Percentiles rank a stretch among this genome's conserved stretches.
Evolutionary conservation across 2,888 invertebrate species (phyloP).

Genomic region (Oscheius sp.): DNA sequence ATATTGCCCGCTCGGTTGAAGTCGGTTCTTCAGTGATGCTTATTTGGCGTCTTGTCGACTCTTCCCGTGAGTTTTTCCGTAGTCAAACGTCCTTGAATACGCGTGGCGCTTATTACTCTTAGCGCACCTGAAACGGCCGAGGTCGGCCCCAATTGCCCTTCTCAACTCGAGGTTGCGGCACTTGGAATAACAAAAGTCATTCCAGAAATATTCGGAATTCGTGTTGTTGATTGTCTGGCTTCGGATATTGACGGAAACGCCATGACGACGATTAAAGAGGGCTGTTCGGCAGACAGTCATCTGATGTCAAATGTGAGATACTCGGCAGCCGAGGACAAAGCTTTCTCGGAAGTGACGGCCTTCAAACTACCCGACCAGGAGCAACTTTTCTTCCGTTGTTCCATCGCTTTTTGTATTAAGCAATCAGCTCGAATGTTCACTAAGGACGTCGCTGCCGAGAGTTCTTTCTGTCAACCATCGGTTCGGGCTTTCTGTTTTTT

Average conservation of each 20-base stretch:
- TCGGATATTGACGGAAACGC: slow-evolving; percentile 12
- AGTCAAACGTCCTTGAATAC: neutral
- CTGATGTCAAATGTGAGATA: slow-evolving; percentile 31
- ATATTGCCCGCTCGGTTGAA: neutral
- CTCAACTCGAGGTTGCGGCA: neutral
- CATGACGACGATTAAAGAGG: slow-evolving; percentile 8
- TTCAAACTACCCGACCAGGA: slow-evolving; percentile 33
- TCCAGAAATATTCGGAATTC: slow-evolving; percentile 35
- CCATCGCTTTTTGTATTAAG: slow-evolving; percentile 25
- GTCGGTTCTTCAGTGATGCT: slow-evolving; percentile 26
- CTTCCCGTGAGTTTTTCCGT: slow-evolving; percentile 23
- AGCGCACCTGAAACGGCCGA: slow-evolving; percentile 7
- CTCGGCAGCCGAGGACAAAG: slow-evolving; percentile 24
- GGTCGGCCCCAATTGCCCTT: slow-evolving; percentile 26
- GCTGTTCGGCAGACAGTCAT: slow-evolving; percentile 24
- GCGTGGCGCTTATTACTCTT: slow-evolving; percentile 29
- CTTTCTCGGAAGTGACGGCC: slow-evolving; percentile 33
- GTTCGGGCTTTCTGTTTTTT: neutral
- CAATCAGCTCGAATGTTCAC: slow-evolving; percentile 4
- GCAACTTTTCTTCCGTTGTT: slow-evolving; percentile 29
- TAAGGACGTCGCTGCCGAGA: neutral
- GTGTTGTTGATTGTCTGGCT: slow-evolving; percentile 26
- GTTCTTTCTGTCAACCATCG: slow-evolving; percentile 9
- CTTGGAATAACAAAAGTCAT: neutral
- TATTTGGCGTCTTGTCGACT: slow-evolving; percentile 18